A percentile compares a stretch with the other conserved stretches of the same genome.
phyloP scores from a whole-genome alignment of 2,113 vertebrate genomes.

The Phalacrocorax aristotelis region DNA sequence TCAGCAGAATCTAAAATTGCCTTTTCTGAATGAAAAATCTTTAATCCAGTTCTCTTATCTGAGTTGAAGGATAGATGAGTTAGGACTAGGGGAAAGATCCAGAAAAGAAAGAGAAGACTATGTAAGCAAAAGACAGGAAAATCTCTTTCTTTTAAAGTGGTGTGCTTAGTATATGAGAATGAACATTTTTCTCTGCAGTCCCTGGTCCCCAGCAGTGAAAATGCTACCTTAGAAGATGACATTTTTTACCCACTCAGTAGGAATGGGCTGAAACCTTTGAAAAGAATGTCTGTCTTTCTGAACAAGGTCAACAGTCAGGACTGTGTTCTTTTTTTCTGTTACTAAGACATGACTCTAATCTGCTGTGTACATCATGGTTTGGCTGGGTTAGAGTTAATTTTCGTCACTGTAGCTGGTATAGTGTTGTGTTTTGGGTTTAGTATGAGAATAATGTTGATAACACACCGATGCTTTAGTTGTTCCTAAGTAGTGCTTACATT shows the following conservation, averaged over 20 bases:
- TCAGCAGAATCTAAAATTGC: background rate
- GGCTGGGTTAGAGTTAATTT: no score
- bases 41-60: background rate
- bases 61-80: background rate
- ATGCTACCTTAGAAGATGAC: background rate
- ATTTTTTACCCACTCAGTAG: background rate
- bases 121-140: background rate
- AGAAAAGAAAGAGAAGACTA: background rate
- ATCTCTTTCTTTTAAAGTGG: background rate
- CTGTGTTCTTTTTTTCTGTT: background rate
- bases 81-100: background rate
- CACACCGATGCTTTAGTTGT: no score
- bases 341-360: background rate
- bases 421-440: no score
- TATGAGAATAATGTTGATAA: no score
- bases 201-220: background rate
- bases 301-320: background rate
- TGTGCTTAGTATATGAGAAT: background rate
- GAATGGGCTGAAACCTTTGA: background rate
- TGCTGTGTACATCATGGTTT: background rate
- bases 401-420: no score
- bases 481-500: no score
- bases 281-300: background rate
- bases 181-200: background rate
- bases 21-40: background rate